Evolutionary conservation across 1,140 invertebrate species (phyloP).

Genomic region (Drosophila ogumai): DNA sequence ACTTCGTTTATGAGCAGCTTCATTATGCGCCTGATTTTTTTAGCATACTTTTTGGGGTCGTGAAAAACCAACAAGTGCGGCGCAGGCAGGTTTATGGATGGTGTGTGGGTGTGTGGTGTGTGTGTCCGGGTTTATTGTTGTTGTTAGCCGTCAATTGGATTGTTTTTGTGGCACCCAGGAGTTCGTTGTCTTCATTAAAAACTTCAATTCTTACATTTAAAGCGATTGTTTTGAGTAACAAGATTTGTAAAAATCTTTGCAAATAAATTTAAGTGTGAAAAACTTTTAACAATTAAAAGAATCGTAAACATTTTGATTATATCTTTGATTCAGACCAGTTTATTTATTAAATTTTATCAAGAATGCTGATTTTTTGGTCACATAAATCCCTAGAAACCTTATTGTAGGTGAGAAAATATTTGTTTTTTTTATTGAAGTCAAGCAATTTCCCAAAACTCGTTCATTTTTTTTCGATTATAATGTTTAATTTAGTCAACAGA

Average conservation of each 20-base stretch:
- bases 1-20: constrained; percentile 72
- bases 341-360: neutral
- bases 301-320: neutral
- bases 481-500: no score
- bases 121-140: constrained; percentile 25
- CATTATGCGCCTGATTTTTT: constrained; percentile 72
- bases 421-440: no score
- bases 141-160: constrained; percentile 38
- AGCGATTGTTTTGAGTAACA: neutral
- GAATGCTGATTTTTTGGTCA: rapidly evolving
- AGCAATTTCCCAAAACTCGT: no score
- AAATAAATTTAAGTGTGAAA: neutral
- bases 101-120: neutral
- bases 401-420: neutral
- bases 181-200: constrained; percentile 35
- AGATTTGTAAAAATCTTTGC: neutral
- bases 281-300: neutral
- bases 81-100: neutral
- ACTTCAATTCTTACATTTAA: constrained; percentile 9
- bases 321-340: no score
- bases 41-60: constrained; percentile 73
- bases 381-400: neutral
- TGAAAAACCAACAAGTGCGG: constrained; percentile 42
- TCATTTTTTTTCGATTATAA: no score
- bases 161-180: constrained; percentile 31